These are phyloP conservation scores for Phocides pigmalion DNA, from an alignment of 1,140 invertebrate species.

Conservation along the genomic window DNA sequence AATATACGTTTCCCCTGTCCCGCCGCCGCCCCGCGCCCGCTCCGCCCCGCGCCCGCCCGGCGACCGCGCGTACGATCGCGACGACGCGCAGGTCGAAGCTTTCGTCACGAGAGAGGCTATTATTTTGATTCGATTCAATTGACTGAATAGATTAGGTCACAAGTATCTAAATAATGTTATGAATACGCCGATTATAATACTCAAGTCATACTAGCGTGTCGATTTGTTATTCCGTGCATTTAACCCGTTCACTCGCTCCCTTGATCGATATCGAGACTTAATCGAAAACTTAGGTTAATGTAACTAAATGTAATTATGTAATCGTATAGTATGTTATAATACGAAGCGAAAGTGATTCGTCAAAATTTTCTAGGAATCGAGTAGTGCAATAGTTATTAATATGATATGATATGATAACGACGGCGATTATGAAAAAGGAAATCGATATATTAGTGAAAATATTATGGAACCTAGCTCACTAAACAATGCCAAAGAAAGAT, in stretches of 20 bases:
- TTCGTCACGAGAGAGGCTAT: slow-evolving; percentile 77
- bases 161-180: slow-evolving; percentile 61
- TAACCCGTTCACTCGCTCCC: slow-evolving; percentile 32
- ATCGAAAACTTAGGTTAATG: slow-evolving; percentile 39
- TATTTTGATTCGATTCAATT: slow-evolving; percentile 80
- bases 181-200: slow-evolving; percentile 64
- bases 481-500: slow-evolving; percentile 81
- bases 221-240: slow-evolving; percentile 40
- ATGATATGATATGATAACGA: slow-evolving; percentile 46
- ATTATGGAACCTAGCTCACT: slow-evolving; percentile 72
- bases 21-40: too few relatives aligned
- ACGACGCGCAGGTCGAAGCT: slow-evolving; percentile 48
- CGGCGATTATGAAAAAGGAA: slow-evolving; percentile 46
- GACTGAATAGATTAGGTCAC: slow-evolving; percentile 82
- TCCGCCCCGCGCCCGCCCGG: too few relatives aligned
- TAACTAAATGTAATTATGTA: slow-evolving; percentile 35
- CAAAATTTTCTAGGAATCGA: slow-evolving; percentile 46
- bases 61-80: neutral
- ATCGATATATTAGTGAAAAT: slow-evolving; percentile 54
- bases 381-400: slow-evolving; percentile 62
- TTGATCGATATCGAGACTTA: slow-evolving; percentile 34
- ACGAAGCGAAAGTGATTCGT: slow-evolving; percentile 46
- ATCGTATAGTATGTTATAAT: slow-evolving; percentile 26
- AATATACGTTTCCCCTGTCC: slow-evolving; percentile 14
- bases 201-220: slow-evolving; percentile 54